These are phyloP conservation scores for Sogatella furcifera DNA, from an alignment of 1,140 invertebrate species.

Conservation along the genomic window DNA sequence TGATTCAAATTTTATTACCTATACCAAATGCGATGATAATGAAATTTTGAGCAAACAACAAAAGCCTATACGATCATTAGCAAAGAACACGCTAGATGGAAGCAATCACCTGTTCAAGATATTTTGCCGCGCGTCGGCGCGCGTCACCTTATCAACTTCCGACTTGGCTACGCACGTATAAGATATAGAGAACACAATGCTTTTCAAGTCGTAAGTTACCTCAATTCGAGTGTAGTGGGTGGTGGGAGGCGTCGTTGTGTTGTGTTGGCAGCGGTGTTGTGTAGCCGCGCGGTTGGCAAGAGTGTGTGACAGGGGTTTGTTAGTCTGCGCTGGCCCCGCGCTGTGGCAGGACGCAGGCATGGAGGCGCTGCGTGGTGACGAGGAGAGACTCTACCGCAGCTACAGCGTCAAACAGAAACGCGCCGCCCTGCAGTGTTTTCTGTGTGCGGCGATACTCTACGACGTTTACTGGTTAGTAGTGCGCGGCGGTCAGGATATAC, in stretches of 20 bases:
- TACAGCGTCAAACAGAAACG: constrained; percentile 65
- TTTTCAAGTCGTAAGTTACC: no score
- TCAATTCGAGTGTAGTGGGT: neutral
- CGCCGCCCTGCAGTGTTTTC: constrained; percentile 62
- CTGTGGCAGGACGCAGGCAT: constrained; percentile 21
- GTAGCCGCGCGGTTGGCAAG: constrained; percentile 4
- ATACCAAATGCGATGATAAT: no score
- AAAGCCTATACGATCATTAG: no score
- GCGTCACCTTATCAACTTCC: no score
- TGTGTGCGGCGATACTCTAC: constrained; percentile 54
- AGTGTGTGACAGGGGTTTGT: constrained; percentile 14
- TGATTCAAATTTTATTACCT: no score
- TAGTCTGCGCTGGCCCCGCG: constrained; percentile 16
- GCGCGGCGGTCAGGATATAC: constrained; percentile 40
- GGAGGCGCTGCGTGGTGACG: constrained; percentile 1
- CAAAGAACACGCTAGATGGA: neutral
- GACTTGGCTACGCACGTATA: no score
- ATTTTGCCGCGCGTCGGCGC: neutral
- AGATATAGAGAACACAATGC: no score
- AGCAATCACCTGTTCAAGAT: neutral
- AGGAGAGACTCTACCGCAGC: constrained; percentile 59
- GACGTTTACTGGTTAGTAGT: constrained; percentile 50
- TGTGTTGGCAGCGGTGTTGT: neutral
- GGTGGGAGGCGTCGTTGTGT: neutral
- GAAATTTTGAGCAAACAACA: no score